These are phyloP conservation scores for Antechinus flavipes DNA, from an alignment of 2,113 vertebrate genomes.

Conservation along the genomic window DNA sequence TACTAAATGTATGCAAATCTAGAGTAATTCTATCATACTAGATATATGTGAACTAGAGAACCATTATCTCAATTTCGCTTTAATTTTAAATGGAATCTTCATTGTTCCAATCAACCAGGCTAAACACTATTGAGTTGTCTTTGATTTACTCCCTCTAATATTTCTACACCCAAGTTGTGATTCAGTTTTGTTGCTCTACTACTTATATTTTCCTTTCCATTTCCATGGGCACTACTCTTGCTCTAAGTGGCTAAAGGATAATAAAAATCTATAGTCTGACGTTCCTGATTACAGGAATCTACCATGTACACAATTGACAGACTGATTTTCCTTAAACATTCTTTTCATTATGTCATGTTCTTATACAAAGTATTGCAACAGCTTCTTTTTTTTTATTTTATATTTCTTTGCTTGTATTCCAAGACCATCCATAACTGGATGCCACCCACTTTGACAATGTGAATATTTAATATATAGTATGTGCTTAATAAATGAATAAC, in stretches of 20 bases:
- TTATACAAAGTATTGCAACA: background rate
- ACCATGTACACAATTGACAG: background rate
- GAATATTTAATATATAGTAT: background rate
- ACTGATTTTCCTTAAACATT: background rate
- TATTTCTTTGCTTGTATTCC: background rate
- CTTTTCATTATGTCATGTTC: background rate
- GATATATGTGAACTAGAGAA: too few species aligned
- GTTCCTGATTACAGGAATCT: background rate
- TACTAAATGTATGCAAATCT: too few species aligned
- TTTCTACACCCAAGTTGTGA: background rate
- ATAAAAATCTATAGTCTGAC: background rate
- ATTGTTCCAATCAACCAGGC: too few species aligned
- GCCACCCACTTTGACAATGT: background rate
- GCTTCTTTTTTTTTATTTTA: background rate
- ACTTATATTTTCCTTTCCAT: background rate
- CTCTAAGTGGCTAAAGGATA: background rate
- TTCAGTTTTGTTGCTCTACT: background rate
- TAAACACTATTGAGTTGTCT: too few species aligned
- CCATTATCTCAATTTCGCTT: background rate
- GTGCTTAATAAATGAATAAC: background rate
- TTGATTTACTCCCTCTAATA: too few species aligned
- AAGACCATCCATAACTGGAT: background rate
- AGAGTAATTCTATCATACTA: too few species aligned
- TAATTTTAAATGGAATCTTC: background rate
- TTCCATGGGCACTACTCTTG: background rate